phyloP scores from a whole-genome alignment of 2,797 vertebrate genomes.

The Parambassis ranga region DNA sequence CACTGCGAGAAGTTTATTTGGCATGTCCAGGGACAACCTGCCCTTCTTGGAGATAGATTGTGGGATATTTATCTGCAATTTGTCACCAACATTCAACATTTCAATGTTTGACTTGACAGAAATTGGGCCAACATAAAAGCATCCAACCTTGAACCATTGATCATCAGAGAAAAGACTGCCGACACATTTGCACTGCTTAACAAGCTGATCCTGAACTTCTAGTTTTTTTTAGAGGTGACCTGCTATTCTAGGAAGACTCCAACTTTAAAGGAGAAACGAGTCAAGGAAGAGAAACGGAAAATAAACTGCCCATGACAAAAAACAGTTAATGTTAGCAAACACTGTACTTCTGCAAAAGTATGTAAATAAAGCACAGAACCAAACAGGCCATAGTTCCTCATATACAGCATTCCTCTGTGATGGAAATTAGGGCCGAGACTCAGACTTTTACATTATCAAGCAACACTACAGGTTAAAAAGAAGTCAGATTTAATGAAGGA shows the following conservation, averaged over 20 bases:
- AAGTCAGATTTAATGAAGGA: too few relatives aligned
- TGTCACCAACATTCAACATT: too few relatives aligned
- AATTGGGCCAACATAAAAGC: too few relatives aligned
- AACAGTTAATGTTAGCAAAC: background rate
- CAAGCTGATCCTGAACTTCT: conserved; percentile 51
- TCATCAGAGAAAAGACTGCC: too few relatives aligned
- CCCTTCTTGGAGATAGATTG: too few relatives aligned
- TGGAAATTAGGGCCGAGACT: background rate
- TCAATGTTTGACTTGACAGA: too few relatives aligned
- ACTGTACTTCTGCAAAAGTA: background rate
- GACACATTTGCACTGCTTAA: background rate
- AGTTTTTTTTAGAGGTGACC: conserved; percentile 18
- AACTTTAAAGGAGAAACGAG: background rate
- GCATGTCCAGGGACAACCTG: too few relatives aligned
- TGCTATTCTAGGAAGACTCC: background rate
- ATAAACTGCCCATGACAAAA: background rate
- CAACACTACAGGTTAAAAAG: too few relatives aligned
- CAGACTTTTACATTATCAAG: too few relatives aligned
- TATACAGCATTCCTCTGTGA: background rate
- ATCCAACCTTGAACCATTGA: background rate
- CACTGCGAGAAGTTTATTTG: too few relatives aligned
- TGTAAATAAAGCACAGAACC: background rate
- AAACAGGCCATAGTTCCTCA: background rate
- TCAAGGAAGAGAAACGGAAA: background rate
- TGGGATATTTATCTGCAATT: too few relatives aligned